Evolutionary conservation across 2,888 invertebrate genomes (phyloP), one percentile per base, ranked within the genome.

Genomic region (Drosophila recens): DNA sequence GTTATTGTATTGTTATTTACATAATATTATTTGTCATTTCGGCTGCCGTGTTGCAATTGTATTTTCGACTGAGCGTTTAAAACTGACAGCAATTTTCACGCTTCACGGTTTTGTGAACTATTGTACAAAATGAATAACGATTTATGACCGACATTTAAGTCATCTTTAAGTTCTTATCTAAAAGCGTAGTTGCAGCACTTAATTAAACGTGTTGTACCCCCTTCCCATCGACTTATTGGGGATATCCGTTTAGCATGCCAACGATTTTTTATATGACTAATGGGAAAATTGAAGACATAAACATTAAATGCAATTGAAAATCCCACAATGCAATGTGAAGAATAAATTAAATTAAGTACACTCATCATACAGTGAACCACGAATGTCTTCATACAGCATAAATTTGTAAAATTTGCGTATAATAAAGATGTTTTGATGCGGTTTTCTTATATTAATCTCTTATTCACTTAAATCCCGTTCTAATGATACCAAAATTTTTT

Each of bases 11-110:
- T 52, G 30, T 38, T 34, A 4, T 40, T 69, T 65, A 64, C 79
- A 73, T 78, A 46, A 43, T 3, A 38, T 15, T 4, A 43, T 27
- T 73, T 65, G 45, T 56, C 64, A 59, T 27, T 51, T 66, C 4
- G 40, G 20, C 30, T 8, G 36, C 15, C 17, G 54, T 49, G 54
- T 36, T 27, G 34, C 20, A 57, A 66, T n/a, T 17, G 17, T 38
- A 17, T 70, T 51, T 59, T 15, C 11, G 43, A 40, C 30, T 63
- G 53, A 30, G 2, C 30, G 8, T 30, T 30, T 30, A 6, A 8
- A 30, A 40, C 59, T 63, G 64, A 51, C 61, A 54, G 69, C 40
- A 54, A 61, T 68, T 78, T 45, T 51, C 48, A 67, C 43, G 59
- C 63, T 64, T 73, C 64, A 75, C 75, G 59, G 34, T 51, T 45